phyloP scores from a whole-genome alignment of 2,113 vertebrate species.

The Seriola rivoliana region DNA sequence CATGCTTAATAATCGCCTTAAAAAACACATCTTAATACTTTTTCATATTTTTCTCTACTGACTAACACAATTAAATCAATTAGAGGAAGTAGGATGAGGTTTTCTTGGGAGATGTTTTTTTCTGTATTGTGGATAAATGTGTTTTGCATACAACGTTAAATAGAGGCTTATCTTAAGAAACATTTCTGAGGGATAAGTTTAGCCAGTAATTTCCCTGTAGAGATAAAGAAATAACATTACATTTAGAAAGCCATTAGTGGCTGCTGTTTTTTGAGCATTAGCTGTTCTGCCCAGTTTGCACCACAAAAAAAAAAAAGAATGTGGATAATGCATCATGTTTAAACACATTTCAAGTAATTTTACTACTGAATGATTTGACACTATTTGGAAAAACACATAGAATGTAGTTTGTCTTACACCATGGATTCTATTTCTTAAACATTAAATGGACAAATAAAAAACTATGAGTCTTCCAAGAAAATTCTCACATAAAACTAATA shows the following conservation, averaged over 20 bases:
- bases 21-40: slow-evolving; percentile 68
- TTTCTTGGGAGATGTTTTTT: not conserved
- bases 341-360: not conserved
- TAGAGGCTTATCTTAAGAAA: slow-evolving; percentile 5
- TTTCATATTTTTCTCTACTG: slow-evolving; percentile 59
- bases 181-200: not conserved
- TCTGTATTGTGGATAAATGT: slow-evolving; percentile 17
- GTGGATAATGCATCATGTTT: not conserved
- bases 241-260: slow-evolving; percentile 3
- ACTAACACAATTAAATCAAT: slow-evolving; percentile 76
- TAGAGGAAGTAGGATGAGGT: slow-evolving; percentile 8
- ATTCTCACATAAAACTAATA: too few relatives aligned
- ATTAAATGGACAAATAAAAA: not conserved
- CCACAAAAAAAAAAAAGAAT: not conserved
- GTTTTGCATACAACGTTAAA: not conserved
- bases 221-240: not conserved
- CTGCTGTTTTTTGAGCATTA: not conserved
- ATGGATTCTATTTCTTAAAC: not conserved
- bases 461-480: too few relatives aligned
- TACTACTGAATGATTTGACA: not conserved
- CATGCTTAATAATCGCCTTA: slow-evolving; percentile 74
- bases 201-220: not conserved
- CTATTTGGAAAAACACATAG: not conserved
- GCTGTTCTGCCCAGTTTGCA: not conserved
- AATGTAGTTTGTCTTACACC: not conserved